Conservation (phyloP, 2,888 invertebrate genomes). For the Acronicta leporina region DNA sequence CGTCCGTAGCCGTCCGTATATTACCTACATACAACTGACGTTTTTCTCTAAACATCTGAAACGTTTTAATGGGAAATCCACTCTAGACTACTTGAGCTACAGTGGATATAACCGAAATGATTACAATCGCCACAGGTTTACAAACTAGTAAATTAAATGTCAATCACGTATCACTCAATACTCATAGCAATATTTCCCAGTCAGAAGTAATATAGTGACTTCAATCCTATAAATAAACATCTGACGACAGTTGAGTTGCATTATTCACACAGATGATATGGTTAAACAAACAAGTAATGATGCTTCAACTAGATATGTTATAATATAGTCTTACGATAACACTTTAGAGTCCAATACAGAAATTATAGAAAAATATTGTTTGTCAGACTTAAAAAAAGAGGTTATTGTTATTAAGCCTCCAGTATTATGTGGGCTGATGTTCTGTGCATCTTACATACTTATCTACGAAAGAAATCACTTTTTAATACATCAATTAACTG, state of each 20-base stretch:
- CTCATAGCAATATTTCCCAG: constrained; percentile 51
- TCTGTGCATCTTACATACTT: no score
- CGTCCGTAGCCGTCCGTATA: no score
- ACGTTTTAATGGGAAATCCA: no score
- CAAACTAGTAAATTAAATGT: constrained; percentile 49
- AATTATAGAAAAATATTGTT: no score
- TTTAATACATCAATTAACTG: no score
- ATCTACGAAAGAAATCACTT: no score
- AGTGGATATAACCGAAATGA: neutral
- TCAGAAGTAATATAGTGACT: constrained; percentile 73
- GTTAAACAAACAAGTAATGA: constrained; percentile 56
- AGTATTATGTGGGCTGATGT: no score
- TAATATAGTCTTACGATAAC: constrained; percentile 16
- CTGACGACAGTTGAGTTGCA: constrained; percentile 69
- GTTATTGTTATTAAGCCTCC: no score
- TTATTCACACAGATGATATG: constrained; percentile 65
- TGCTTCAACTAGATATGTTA: constrained; percentile 19
- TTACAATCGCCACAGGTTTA: constrained; percentile 3
- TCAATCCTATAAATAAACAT: constrained; percentile 80
- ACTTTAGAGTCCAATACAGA: neutral
- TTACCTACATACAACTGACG: no score
- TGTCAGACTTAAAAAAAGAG: no score
- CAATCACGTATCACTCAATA: constrained; percentile 62
- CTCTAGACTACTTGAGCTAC: neutral
- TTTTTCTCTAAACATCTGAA: no score